Evolutionary conservation across 2,113 vertebrate species (phyloP).

Genomic region (Pollachius pollachius): DNA sequence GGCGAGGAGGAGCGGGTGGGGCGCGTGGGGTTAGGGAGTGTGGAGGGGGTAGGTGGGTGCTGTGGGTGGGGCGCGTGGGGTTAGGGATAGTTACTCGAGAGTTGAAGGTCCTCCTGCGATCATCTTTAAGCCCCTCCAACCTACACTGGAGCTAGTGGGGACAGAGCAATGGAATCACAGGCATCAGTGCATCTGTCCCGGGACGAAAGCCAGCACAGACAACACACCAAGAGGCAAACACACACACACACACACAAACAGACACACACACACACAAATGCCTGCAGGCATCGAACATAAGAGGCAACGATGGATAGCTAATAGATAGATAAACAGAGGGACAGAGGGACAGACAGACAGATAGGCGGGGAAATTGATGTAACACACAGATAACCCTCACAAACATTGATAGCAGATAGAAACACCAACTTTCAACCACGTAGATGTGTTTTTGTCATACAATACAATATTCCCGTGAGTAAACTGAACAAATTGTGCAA

Average conservation of each 20-base stretch:
- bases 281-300: constrained; percentile 46
- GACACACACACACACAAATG: constrained; percentile 8
- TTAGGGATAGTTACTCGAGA: constrained; percentile 98
- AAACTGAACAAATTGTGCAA: constrained; percentile 64
- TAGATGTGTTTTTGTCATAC: too few relatives aligned
- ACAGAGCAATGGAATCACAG: constrained; percentile 79
- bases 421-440: constrained; percentile 46
- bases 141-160: constrained; percentile 98
- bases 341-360: not conserved
- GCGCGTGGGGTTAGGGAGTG: too few relatives aligned
- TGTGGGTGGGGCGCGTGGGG: constrained; percentile 52
- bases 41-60: not conserved
- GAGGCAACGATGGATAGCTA: constrained; percentile 34
- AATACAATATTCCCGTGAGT: constrained; percentile 46
- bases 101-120: constrained; percentile 99
- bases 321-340: constrained; percentile 5
- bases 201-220: constrained; percentile 46
- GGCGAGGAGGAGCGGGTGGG: constrained; percentile 20
- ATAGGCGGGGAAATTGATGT: not conserved
- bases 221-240: constrained; percentile 84
- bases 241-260: constrained; percentile 59
- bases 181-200: constrained; percentile 77
- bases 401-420: constrained; percentile 52
- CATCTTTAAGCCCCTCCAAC: constrained; percentile 99
- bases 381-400: not conserved